phyloP scores from a whole-genome alignment of 1,140 invertebrate genomes.

The Gryllus bimaculatus region DNA sequence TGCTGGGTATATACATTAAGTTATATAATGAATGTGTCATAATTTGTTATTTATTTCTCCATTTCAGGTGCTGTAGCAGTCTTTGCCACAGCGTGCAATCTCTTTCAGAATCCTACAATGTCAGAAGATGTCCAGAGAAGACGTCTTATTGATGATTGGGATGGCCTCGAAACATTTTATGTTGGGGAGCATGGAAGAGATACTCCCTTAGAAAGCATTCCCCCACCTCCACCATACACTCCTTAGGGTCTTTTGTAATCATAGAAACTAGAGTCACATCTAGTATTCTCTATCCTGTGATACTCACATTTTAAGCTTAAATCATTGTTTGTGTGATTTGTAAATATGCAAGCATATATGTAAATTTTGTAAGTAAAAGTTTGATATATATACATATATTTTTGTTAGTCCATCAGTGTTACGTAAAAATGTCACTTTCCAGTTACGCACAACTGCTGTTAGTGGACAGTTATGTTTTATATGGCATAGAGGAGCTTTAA shows the following conservation, averaged over 20 bases:
- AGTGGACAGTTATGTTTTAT: too few relatives aligned
- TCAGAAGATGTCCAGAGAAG: conserved; percentile 21
- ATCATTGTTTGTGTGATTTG: not conserved
- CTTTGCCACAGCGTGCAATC: conserved; percentile 30
- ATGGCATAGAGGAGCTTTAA: too few relatives aligned
- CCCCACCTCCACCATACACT: conserved; percentile 32
- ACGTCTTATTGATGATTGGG: conserved; percentile 29
- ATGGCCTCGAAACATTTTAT: conserved; percentile 29
- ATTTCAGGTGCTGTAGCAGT: conserved; percentile 29
- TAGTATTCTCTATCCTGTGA: not conserved
- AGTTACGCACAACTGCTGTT: too few relatives aligned
- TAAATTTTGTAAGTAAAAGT: too few relatives aligned
- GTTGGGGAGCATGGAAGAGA: conserved; percentile 17
- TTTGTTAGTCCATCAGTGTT: too few relatives aligned
- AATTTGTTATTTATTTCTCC: too few relatives aligned
- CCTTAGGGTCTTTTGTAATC: conserved; percentile 22
- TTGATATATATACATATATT: too few relatives aligned
- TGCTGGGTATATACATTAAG: too few relatives aligned
- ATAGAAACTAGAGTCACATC: not conserved
- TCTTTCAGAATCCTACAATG: conserved; percentile 24
- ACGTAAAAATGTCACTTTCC: too few relatives aligned
- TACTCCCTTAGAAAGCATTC: conserved; percentile 25
- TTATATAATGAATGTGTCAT: too few relatives aligned
- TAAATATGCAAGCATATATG: not conserved
- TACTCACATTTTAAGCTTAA: not conserved